A percentile compares a stretch with the other conserved stretches of the same genome.
phyloP scores from a whole-genome alignment of 2,888 invertebrate species.

The Griposia aprilina region DNA sequence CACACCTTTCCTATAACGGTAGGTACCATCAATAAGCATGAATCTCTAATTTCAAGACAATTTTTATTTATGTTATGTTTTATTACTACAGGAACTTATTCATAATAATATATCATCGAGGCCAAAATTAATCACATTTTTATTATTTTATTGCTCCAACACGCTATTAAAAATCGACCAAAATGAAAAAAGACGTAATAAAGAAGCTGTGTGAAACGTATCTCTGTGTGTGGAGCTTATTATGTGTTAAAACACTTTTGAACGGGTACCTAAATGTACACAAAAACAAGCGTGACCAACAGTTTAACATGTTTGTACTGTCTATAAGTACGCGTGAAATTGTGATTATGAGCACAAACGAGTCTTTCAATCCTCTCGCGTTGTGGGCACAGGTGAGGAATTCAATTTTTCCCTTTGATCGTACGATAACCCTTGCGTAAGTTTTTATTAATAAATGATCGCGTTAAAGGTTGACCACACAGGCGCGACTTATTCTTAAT shows the following conservation, averaged over 20 bases:
- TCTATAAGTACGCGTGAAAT: conserved; percentile 87
- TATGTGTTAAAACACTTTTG: conserved; percentile 60
- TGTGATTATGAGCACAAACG: conserved; percentile 86
- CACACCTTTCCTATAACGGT: conserved; percentile 20
- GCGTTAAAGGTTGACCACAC: neutral
- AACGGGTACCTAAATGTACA: conserved; percentile 66
- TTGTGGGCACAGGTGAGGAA: conserved; percentile 61
- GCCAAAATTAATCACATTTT: conserved; percentile 42
- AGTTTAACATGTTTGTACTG: conserved; percentile 84
- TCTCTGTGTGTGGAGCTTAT: conserved; percentile 39
- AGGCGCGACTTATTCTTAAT: neutral
- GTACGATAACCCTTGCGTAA: neutral
- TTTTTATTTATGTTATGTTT: conserved; percentile 46
- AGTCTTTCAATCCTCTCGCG: conserved; percentile 72
- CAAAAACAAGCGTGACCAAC: conserved; percentile 85
- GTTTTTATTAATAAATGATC: conserved; percentile 10
- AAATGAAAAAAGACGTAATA: conserved; percentile 21
- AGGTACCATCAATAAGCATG: conserved; percentile 23
- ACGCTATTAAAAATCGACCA: conserved; percentile 28
- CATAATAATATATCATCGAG: conserved; percentile 47
- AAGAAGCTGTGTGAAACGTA: conserved; percentile 34
- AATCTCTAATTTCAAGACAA: conserved; percentile 31
- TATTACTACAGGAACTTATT: conserved; percentile 38
- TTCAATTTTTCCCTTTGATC: conserved; percentile 40
- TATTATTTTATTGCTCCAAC: conserved; percentile 42